Percentiles rank a stretch among this genome's conserved stretches.
phyloP scores from a whole-genome alignment of 2,888 invertebrate species.

The Parasteatoda lunata region DNA sequence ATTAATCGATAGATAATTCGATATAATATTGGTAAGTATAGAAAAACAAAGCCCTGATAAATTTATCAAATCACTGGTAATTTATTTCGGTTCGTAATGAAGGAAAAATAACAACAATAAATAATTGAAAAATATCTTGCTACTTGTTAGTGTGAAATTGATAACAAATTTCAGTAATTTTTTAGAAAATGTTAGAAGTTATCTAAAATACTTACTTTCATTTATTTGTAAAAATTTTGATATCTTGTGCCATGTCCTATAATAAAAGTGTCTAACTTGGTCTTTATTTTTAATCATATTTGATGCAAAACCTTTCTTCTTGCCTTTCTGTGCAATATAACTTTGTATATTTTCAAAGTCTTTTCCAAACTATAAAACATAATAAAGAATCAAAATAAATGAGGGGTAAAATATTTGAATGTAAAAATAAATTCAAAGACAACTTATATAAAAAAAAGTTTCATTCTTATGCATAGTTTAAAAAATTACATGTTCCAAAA shows the following conservation, averaged over 20 bases:
- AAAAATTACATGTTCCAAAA: neutral
- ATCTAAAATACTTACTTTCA: conserved; percentile 79
- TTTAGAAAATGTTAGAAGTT: no score
- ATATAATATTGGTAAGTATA: no score
- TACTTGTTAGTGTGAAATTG: no score
- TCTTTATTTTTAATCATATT: conserved; percentile 88
- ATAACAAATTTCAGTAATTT: no score
- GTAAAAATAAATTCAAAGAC: neutral
- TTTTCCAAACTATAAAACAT: conserved; percentile 82
- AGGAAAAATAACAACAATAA: no score
- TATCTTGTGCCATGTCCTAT: conserved; percentile 95
- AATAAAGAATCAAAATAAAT: conserved; percentile 19
- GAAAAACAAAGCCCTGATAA: no score
- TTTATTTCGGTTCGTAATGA: no score
- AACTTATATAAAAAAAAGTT: neutral
- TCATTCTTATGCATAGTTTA: neutral
- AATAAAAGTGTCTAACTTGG: conserved; percentile 95
- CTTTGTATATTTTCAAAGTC: conserved; percentile 94
- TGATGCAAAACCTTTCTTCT: conserved; percentile 82
- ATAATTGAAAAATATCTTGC: no score
- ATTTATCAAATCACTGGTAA: no score
- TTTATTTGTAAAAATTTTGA: conserved; percentile 89
- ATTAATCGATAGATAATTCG: no score
- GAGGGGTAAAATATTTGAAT: neutral
- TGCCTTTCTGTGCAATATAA: conserved; percentile 87